phyloP scores from a whole-genome alignment of 2,113 vertebrate species.

The Choloepus hoffmanni region DNA sequence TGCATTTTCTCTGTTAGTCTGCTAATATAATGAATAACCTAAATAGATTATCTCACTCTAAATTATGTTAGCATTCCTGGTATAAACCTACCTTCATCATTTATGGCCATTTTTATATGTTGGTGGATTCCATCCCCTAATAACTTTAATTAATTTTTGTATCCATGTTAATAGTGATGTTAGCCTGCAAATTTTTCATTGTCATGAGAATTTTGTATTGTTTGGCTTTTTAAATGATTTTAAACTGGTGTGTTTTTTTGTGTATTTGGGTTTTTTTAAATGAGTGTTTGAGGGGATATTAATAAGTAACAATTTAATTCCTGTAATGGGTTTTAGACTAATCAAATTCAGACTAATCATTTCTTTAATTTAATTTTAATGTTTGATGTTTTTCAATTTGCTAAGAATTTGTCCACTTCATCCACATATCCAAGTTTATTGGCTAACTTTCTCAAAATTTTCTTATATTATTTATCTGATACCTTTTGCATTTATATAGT shows the following conservation, averaged over 20 bases:
- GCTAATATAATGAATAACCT: background rate
- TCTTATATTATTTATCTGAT: background rate
- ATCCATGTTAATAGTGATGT: background rate
- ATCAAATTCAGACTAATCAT: background rate
- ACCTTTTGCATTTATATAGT: background rate
- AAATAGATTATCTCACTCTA: background rate
- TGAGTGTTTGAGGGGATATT: background rate
- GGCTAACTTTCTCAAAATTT: background rate
- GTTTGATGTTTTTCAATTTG: background rate
- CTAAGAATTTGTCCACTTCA: background rate
- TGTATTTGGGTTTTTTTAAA: background rate
- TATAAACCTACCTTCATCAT: background rate
- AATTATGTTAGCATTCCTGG: background rate
- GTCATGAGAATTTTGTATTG: background rate
- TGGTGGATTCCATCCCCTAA: background rate
- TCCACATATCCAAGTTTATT: background rate
- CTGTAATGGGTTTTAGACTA: background rate
- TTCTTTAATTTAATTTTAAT: constrained; percentile 23
- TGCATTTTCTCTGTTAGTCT: background rate
- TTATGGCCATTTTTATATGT: background rate
- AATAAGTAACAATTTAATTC: background rate
- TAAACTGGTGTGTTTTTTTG: background rate
- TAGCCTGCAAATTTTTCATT: background rate
- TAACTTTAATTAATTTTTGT: background rate
- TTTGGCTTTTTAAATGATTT: background rate